Percentiles rank a stretch among this genome's conserved stretches.
phyloP scores from a whole-genome alignment of 2,113 vertebrate genomes.

The Cottus gobio region DNA sequence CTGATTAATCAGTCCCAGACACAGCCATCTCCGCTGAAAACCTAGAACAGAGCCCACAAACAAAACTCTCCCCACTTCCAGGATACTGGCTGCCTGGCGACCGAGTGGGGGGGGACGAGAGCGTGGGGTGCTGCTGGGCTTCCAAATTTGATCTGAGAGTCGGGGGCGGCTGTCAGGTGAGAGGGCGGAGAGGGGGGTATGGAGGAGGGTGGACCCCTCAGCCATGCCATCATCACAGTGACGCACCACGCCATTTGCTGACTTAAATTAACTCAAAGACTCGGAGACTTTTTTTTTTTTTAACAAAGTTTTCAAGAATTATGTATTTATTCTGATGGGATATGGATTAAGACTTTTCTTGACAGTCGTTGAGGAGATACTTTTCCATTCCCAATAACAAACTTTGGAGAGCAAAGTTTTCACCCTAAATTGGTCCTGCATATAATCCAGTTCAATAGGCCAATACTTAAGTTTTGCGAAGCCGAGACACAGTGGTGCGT shows the following conservation, averaged over 20 bases:
- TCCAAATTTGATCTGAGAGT: conserved; percentile 75
- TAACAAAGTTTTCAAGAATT: neutral
- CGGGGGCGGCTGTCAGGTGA: conserved; percentile 70
- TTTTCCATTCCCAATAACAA: conserved; percentile 21
- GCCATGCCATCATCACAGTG: conserved; percentile 64
- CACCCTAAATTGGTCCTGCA: conserved; percentile 15
- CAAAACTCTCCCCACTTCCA: conserved; percentile 81
- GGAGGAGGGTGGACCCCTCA: conserved; percentile 65
- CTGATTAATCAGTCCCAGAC: conserved; percentile 78
- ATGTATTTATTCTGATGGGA: conserved; percentile 9
- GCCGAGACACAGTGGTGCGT: conserved; percentile 54
- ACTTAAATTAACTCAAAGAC: conserved; percentile 26
- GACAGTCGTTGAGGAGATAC: conserved; percentile 23
- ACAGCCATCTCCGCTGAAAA: conserved; percentile 71
- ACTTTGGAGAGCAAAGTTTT: neutral
- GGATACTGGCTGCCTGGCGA: conserved; percentile 80
- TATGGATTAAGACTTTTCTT: conserved; percentile 8
- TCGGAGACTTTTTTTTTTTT: conserved; percentile 13
- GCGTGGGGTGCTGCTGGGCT: conserved; percentile 74
- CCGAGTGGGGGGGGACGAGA: conserved; percentile 63
- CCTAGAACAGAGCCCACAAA: conserved; percentile 73
- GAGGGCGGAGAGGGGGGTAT: conserved; percentile 71
- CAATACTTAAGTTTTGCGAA: conserved; percentile 1
- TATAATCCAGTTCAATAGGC: conserved; percentile 1
- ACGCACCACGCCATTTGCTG: conserved; percentile 50